Evolutionary conservation across 2,797 vertebrate species (phyloP).

Genomic region (Sciurus vulgaris): DNA sequence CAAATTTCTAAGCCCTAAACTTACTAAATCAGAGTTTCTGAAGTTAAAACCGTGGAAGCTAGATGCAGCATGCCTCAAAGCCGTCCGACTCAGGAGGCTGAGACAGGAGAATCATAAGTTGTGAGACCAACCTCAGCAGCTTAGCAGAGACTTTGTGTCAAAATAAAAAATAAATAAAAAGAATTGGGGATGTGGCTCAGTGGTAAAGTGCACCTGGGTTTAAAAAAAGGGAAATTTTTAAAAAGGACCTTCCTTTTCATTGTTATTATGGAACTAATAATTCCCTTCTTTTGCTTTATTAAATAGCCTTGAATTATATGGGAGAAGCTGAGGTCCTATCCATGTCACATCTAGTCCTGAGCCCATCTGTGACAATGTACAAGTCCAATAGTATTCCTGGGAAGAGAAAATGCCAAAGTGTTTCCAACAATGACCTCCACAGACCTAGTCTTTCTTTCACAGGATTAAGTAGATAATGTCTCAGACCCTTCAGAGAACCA

Average conservation of each 20-base stretch:
- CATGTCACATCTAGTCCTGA: neutral
- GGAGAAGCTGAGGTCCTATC: neutral
- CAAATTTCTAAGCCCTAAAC: neutral
- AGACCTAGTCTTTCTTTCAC: neutral
- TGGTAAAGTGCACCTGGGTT: no score
- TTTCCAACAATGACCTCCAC: neutral
- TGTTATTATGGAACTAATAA: no score
- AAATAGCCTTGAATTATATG: neutral
- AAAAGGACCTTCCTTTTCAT: no score
- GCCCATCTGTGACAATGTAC: neutral
- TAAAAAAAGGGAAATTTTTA: no score
- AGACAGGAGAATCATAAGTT: no score
- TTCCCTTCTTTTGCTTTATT: no score
- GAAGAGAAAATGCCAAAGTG: neutral
- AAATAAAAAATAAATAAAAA: no score
- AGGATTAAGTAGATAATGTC: neutral
- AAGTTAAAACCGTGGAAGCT: neutral
- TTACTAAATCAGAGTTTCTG: conserved; percentile 9
- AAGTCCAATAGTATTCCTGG: neutral
- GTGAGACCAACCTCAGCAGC: no score
- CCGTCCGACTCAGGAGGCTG: no score
- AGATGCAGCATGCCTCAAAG: no score
- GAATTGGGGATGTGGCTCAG: no score
- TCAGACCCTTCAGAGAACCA: neutral
- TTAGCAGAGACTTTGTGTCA: no score